Percentiles rank a stretch among this genome's conserved stretches.
Evolutionary conservation across 1,140 invertebrate genomes (phyloP).

Genomic region (Musca vetustissima): DNA sequence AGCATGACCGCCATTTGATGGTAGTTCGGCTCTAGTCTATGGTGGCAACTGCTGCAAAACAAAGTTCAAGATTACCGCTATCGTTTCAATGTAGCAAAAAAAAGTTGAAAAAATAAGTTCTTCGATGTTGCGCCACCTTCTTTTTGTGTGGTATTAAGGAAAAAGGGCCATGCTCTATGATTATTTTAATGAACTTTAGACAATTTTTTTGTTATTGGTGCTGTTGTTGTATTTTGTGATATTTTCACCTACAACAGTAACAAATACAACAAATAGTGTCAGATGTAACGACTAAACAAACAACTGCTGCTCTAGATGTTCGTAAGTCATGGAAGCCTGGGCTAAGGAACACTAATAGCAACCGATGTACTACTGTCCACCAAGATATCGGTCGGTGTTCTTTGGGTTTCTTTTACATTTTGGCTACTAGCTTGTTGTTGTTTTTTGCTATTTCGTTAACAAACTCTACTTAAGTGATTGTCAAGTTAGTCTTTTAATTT

Average conservation of each 20-base stretch:
- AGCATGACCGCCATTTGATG: no score
- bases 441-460: constrained; percentile 34
- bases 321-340: not conserved
- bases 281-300: no score
- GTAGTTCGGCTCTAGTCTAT: not conserved
- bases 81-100: constrained; percentile 40
- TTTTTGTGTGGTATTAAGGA: not conserved
- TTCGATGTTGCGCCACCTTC: not conserved
- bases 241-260: not conserved
- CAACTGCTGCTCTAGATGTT: no score
- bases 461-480: constrained; percentile 57
- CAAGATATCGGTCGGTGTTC: no score
- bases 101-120: constrained; percentile 43
- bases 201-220: no score
- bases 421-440: not conserved
- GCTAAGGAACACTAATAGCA: constrained; percentile 34
- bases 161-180: not conserved
- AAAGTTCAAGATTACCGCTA: constrained; percentile 56
- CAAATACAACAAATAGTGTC: no score
- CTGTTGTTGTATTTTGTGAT: constrained; percentile 46
- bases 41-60: constrained; percentile 22
- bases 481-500: constrained; percentile 57
- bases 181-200: constrained; percentile 51
- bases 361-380: not conserved
- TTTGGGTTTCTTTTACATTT: no score